These are phyloP conservation scores for Aythya baeri DNA, from an alignment of 2,113 vertebrate species.

Conservation along the genomic window DNA sequence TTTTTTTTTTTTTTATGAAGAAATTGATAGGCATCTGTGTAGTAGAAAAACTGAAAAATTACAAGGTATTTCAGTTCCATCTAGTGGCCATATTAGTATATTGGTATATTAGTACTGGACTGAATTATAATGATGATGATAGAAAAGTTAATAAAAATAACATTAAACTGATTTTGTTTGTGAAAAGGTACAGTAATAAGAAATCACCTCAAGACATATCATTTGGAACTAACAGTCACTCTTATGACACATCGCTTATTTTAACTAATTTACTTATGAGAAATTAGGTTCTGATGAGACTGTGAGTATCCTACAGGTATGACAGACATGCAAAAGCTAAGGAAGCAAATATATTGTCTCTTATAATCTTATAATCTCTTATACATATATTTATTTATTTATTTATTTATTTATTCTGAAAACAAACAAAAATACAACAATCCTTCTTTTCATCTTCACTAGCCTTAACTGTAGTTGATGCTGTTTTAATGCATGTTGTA, in stretches of 20 bases:
- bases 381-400: too few relatives aligned
- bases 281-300: background rate
- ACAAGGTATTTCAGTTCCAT: constrained; percentile 71
- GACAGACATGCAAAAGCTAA: background rate
- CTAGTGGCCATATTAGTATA: constrained; percentile 66
- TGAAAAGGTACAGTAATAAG: background rate
- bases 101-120: background rate
- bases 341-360: background rate
- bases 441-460: background rate
- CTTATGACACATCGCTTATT: accelerated
- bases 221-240: background rate
- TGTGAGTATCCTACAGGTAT: background rate
- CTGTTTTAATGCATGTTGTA: background rate
- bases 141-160: background rate
- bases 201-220: accelerated
- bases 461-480: background rate
- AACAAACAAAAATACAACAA: background rate
- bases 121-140: background rate
- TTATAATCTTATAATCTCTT: background rate
- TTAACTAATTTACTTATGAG: background rate
- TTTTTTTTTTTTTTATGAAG: constrained; percentile 4
- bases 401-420: background rate
- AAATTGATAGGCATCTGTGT: background rate
- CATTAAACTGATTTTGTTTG: background rate
- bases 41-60: background rate